These are phyloP conservation scores for Epistrophella euchroma DNA, from an alignment of 2,888 invertebrate species.

Conservation along the genomic window DNA sequence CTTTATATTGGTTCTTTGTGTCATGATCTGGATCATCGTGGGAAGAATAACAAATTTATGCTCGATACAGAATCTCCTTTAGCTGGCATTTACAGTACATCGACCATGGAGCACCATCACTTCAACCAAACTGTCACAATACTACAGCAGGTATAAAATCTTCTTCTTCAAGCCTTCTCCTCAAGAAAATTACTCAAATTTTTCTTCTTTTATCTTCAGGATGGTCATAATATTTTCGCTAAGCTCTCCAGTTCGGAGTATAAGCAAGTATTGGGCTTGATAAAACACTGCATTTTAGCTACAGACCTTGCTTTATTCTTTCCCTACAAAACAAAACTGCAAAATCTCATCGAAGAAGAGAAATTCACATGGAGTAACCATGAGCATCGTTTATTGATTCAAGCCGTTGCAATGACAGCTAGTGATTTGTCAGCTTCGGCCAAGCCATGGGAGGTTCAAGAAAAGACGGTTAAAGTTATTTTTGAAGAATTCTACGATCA, in stretches of 20 bases:
- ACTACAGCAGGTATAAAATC: conserved; percentile 87
- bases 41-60: conserved; percentile 95
- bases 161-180: neutral
- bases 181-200: neutral
- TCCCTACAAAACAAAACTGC: conserved; percentile 88
- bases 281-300: conserved; percentile 93
- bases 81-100: conserved; percentile 93
- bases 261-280: conserved; percentile 90
- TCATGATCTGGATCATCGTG: conserved; percentile 94
- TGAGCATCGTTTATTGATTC: conserved; percentile 88
- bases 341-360: conserved; percentile 84
- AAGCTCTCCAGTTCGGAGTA: conserved; percentile 89
- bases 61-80: conserved; percentile 92
- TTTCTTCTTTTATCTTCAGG: conserved; percentile 84
- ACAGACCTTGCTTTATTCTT: conserved; percentile 94
- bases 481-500: conserved; percentile 93
- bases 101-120: conserved; percentile 94
- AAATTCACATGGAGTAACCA: conserved; percentile 87
- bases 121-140: conserved; percentile 95
- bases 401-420: conserved; percentile 93
- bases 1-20: conserved; percentile 92
- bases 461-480: conserved; percentile 91
- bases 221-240: conserved; percentile 93
- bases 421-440: conserved; percentile 93
- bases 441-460: conserved; percentile 93